Evolutionary conservation across 1,140 invertebrate genomes (phyloP).

Genomic region (Aphelenchoides fujianensis): DNA sequence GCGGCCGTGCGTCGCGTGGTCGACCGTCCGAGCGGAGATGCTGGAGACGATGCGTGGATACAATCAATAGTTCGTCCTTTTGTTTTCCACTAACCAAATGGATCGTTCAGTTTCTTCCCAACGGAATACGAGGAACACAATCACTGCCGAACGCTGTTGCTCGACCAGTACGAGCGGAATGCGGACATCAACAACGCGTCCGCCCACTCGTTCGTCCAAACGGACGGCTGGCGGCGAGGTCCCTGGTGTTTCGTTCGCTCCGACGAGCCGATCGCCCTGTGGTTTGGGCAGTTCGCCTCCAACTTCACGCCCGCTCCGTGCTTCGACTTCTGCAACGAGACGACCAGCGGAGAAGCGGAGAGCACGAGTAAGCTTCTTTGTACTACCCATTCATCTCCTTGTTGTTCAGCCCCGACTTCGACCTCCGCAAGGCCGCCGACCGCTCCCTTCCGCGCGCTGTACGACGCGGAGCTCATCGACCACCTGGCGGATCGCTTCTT

Average conservation of each 20-base stretch:
- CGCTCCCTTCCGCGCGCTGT: background rate
- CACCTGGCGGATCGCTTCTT: conserved; percentile 11
- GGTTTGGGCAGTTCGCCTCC: conserved; percentile 12
- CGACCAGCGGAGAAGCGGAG: no score
- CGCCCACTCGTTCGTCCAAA: conserved; percentile 5
- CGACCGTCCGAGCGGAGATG: background rate
- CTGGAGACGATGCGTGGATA: conserved; percentile 12
- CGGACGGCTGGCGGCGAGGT: conserved; percentile 15
- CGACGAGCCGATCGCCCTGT: background rate
- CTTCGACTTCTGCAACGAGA: conserved; percentile 6
- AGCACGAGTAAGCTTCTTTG: no score
- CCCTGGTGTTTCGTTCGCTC: conserved; percentile 23
- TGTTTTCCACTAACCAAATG: background rate
- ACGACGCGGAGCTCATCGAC: conserved; percentile 5
- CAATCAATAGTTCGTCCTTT: conserved; percentile 19
- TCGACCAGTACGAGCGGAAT: conserved; percentile 3
- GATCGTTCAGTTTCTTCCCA: conserved; percentile 13
- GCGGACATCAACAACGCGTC: conserved; percentile 18
- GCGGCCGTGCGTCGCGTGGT: background rate
- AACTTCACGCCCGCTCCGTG: conserved; percentile 1
- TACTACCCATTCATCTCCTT: no score
- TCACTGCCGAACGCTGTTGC: conserved; percentile 7
- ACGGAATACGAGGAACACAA: conserved; percentile 18
- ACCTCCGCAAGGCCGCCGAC: no score
- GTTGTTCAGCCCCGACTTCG: no score